Conservation (phyloP, 2,888 invertebrate genomes). For the Bellardia bayeri region DNA sequence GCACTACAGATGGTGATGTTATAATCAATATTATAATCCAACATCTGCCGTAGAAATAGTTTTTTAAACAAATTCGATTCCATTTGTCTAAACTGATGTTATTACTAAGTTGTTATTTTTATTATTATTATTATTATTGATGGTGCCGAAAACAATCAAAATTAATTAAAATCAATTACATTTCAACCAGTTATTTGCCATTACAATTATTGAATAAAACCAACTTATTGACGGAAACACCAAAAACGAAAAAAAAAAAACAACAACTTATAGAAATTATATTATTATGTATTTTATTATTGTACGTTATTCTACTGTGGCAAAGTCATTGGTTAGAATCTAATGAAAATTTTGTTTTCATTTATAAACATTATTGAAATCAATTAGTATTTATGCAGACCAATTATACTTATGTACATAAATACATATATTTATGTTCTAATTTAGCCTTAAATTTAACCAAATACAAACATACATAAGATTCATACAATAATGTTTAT, state of each 20-base stretch:
- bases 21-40: too few species aligned
- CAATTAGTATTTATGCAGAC: background rate
- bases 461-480: background rate
- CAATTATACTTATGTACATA: background rate
- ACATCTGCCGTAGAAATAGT: too few species aligned
- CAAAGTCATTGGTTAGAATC: background rate
- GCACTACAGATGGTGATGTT: too few species aligned
- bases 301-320: background rate
- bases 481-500: background rate
- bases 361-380: conserved; percentile 14
- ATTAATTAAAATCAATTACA: conserved; percentile 7
- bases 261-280: background rate
- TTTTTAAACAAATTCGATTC: background rate
- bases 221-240: background rate
- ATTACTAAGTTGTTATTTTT: background rate
- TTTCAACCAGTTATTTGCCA: conserved; percentile 7
- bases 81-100: background rate
- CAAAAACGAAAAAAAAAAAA: background rate
- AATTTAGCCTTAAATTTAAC: background rate
- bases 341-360: conserved; percentile 9
- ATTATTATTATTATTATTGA: conserved; percentile 4
- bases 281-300: background rate
- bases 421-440: conserved; percentile 18
- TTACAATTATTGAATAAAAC: conserved; percentile 1
- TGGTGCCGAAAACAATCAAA: conserved; percentile 23